These are phyloP conservation scores for Zhuqinia jingwanae DNA, from an alignment of 2,888 invertebrate species.

Conservation along the genomic window DNA sequence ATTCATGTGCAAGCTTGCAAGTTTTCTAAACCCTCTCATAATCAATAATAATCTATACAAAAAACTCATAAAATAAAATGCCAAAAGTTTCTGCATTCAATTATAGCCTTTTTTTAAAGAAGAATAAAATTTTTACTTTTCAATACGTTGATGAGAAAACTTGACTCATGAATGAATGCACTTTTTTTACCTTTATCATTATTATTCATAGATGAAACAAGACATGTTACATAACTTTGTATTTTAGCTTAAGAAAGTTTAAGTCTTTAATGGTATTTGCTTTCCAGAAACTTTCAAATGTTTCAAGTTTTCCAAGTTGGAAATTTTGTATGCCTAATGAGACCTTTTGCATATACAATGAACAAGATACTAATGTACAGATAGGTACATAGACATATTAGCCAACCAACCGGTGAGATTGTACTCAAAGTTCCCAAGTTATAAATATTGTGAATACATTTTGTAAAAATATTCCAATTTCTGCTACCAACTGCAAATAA, in stretches of 20 bases:
- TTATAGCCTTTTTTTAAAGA: neutral
- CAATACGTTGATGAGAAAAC: neutral
- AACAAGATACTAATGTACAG: neutral
- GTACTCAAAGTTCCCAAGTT: too few relatives aligned
- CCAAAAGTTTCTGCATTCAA: conserved; percentile 7
- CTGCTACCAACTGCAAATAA: neutral
- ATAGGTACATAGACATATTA: too few relatives aligned
- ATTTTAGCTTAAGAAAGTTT: neutral
- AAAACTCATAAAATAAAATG: neutral
- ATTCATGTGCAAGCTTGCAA: neutral
- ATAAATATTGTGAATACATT: neutral
- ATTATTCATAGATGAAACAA: too few relatives aligned
- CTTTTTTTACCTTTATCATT: too few relatives aligned
- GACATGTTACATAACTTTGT: too few relatives aligned
- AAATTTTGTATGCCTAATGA: conserved; percentile 13
- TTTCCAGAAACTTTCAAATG: neutral
- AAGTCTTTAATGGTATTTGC: neutral
- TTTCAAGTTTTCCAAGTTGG: neutral
- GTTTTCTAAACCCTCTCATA: too few relatives aligned
- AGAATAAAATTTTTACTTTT: neutral
- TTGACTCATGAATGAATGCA: neutral
- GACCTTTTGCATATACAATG: conserved; percentile 12
- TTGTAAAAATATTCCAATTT: neutral
- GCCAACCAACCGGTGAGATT: too few relatives aligned
- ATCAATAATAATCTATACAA: too few relatives aligned